Evolutionary conservation across 1,140 invertebrate genomes (phyloP).

Genomic region (Heliconius nattereri): DNA sequence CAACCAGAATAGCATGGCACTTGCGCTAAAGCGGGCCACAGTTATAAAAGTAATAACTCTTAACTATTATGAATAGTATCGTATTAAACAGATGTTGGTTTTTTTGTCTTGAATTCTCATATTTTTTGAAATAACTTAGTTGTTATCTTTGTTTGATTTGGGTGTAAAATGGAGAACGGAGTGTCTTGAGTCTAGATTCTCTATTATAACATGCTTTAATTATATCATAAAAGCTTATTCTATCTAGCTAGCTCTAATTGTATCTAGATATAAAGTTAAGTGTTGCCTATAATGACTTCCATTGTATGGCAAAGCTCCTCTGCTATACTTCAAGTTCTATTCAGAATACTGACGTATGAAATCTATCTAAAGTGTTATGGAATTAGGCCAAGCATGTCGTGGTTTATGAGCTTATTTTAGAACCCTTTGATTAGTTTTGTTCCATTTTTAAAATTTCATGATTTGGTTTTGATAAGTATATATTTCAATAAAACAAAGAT

Average conservation of each 20-base stretch:
- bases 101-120: not conserved
- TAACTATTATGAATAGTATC: slow-evolving; percentile 5
- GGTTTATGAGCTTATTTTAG: slow-evolving; percentile 16
- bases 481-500: no score
- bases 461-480: not conserved
- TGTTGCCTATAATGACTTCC: not conserved
- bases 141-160: no score
- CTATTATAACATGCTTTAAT: not conserved
- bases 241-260: not conserved
- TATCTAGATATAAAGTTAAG: not conserved
- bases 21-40: slow-evolving; percentile 35
- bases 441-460: not conserved
- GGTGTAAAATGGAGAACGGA: not conserved
- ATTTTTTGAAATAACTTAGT: no score
- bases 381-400: slow-evolving; percentile 26
- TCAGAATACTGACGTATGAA: slow-evolving; percentile 22
- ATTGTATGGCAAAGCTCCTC: not conserved
- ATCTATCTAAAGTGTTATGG: slow-evolving; percentile 29
- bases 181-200: no score
- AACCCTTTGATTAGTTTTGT: not conserved
- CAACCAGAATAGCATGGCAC: slow-evolving; percentile 38
- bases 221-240: not conserved
- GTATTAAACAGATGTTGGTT: not conserved
- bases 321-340: slow-evolving; percentile 21
- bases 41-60: slow-evolving; percentile 33